Base-by-base conservation (phyloP, 1,140 invertebrate species). In the Sycophaga agraensis region DNA sequence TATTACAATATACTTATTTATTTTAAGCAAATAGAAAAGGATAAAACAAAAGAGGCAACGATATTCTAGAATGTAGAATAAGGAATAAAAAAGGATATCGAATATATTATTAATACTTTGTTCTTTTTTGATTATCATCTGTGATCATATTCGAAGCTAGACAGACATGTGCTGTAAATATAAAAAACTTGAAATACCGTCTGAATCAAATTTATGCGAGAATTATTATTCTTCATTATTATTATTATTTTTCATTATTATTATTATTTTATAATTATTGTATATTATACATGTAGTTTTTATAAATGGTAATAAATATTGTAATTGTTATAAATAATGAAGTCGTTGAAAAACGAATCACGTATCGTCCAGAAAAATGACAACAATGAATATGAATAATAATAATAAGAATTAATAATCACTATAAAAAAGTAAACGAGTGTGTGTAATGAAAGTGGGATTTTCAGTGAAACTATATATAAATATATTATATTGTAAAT, bases 401-500 rank as follows among this genome's bases (percentile, higher is more conserved):
- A 55, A 58, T 26, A 40, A 62, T 65, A 61, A 66, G 53, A 55
- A 60, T 59, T 40, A 66, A 28, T 51, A 70, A 63, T 63, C 57
- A 67, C 59, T 31, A 61, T 55, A 66, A 54, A 66, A 45, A 68
- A 70, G 24, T 24, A 45, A 51, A 35, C 51, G 63, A 71, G 65
- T 66, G 64, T 69, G 67, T 53, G 60, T 60, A 65, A 68, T 64
- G 62, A 65, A 45, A 22, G 14, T 48, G 62, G 66, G 59, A 73
- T 69, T 73, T 62, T 70, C 69, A 70, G 66, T 64, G 69, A 73
- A 77, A 69, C 64, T 73, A 72, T 75, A 73, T 68, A 72, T 67
- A 64, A 49, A 69, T 63, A 67, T 67, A 68, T 66, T 70, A 73
- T 74, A 76, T 75, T 76, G 71, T 77, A 75, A 73, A 76, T 68